Conservation (phyloP, 2,888 invertebrate species). For the Amaurobius ferox region DNA sequence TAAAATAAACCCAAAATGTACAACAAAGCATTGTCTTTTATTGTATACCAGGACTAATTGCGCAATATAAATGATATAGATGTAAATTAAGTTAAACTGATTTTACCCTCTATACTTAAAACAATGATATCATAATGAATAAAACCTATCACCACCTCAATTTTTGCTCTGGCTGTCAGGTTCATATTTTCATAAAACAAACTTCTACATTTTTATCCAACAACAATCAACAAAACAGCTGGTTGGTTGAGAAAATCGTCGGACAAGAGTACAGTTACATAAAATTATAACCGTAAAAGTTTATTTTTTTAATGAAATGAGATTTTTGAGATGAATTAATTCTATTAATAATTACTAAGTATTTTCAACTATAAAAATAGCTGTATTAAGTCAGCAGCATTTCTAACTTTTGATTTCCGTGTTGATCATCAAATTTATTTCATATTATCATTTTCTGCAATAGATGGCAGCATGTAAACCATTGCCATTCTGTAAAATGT, state of each 20-base stretch:
- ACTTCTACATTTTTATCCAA: slow-evolving; percentile 37
- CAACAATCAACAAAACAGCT: slow-evolving; percentile 57
- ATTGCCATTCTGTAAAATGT: too few species aligned
- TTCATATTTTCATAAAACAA: slow-evolving; percentile 52
- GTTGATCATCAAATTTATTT: too few species aligned
- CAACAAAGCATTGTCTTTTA: slow-evolving; percentile 57
- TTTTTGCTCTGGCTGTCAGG: slow-evolving; percentile 58
- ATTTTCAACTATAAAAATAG: too few species aligned
- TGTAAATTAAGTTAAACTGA: neutral
- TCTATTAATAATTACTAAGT: too few species aligned
- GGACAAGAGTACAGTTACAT: neutral
- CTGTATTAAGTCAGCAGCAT: too few species aligned
- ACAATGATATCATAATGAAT: neutral
- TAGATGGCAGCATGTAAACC: too few species aligned
- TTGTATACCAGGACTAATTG: slow-evolving; percentile 16
- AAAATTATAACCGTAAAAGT: neutral
- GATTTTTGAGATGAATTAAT: too few species aligned
- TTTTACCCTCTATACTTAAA: neutral
- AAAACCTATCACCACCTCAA: slow-evolving; percentile 43
- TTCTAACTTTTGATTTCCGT: too few species aligned
- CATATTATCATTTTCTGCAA: too few species aligned
- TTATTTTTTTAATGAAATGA: too few species aligned
- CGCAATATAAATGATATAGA: slow-evolving; percentile 33
- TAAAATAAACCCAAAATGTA: too few species aligned
- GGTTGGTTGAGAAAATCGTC: slow-evolving; percentile 23